Base-by-base conservation (phyloP, 2,888 invertebrate genomes). In the Octonoba sinensis region DNA sequence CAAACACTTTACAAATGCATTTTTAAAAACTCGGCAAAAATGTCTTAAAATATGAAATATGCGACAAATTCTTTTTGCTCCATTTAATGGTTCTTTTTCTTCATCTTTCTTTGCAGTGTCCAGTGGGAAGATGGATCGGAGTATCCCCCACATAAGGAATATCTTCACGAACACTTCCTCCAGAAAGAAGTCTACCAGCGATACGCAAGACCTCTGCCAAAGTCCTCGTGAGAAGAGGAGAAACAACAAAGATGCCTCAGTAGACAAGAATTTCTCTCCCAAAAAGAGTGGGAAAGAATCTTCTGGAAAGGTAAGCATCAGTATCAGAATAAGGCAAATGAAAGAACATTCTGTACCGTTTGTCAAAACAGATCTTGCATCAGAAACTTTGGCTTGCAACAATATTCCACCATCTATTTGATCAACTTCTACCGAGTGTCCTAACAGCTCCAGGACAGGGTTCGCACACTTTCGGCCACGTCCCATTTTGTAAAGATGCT, bases 71-170 rank as follows among this genome's bases (percentile, higher is more conserved):
- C n/a, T n/a, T n/a, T n/a, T n/a, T n/a, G 27, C 27, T 36, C 24
- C 24, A 27, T 3, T 1, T 4, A 47, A 67, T 27, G 12, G 22
- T 20, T 54, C 46, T 47, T 16, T 59, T 60, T 27, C 22, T 60
- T n/a, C 13, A 60, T 49, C 11, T 49, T 54, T n/a, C 51, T 54
- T 76, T 69, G 8, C 47, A 70, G 64, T 3, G 8, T 36, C 8
- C 8, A 8, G 36, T 36, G 36, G 56, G 24, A 15, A 13, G 47
- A 84, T 84, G 84, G 82, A 84, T 13, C 69, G 84, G 22, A 76
- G 74, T 27, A 84, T 82, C 36, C 84, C 84, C 46, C 84, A 84
- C 20, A 79, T 84, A 20, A 54, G 77, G 13, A 82, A 65, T 22
- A 84, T 84, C 36, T 84, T 84, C 60, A 56, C 79, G 60, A 83